Evolutionary conservation across 2,797 vertebrate genomes (phyloP).

Genomic region (Lagorchestes hirsutus): DNA sequence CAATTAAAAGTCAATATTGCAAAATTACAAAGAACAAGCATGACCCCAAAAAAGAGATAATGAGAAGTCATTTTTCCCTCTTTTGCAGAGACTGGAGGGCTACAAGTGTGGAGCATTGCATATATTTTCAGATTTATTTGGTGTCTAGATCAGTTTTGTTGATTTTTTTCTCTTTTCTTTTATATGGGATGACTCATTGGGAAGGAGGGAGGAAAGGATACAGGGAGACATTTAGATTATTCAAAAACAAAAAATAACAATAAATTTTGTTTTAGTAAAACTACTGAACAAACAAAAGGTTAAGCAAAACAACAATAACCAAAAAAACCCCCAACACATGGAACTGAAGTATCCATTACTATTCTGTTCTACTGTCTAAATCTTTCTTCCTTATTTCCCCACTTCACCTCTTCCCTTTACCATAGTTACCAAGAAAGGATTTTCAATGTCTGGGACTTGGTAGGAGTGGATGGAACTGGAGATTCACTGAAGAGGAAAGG

Average conservation of each 20-base stretch:
- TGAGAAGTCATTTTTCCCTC: background rate
- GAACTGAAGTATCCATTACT: background rate
- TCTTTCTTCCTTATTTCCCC: background rate
- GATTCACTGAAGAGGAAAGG: too few relatives aligned
- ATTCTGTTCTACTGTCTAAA: background rate
- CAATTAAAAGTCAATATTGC: background rate
- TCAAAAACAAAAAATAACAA: background rate
- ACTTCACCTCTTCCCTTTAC: background rate
- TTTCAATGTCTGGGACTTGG: background rate
- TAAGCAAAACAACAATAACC: background rate
- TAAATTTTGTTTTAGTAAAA: background rate
- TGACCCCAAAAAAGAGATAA: background rate
- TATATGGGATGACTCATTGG: background rate
- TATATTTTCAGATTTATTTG: too few relatives aligned
- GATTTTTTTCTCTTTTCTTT: background rate
- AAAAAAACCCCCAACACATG: background rate
- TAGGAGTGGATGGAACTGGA: background rate
- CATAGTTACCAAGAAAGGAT: background rate
- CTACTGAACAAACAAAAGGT: background rate
- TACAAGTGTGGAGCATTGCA: too few relatives aligned
- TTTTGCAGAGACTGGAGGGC: background rate
- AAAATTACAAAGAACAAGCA: background rate
- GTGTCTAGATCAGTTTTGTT: background rate
- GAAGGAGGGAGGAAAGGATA: background rate
- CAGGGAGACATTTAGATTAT: background rate